Percentiles rank a stretch among this genome's conserved stretches.
These are phyloP conservation scores for Pantala flavescens DNA, from an alignment of 1,140 invertebrate species.

Conservation along the genomic window DNA sequence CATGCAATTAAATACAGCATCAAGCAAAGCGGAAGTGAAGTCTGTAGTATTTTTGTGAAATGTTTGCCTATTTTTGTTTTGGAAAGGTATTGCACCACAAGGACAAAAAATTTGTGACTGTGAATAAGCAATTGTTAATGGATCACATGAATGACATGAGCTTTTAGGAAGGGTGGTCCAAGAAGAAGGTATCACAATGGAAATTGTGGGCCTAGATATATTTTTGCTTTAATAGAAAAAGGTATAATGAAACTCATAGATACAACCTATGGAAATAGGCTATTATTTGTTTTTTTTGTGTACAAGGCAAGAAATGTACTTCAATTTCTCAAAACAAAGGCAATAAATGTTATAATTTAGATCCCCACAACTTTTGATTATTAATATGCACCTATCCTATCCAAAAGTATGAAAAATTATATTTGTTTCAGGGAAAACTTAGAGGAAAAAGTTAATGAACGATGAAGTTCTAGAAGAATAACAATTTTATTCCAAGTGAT, in stretches of 20 bases:
- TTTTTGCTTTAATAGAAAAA: slow-evolving; percentile 9
- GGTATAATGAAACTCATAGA: not conserved
- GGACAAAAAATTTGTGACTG: not conserved
- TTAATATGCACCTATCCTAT: too few species aligned
- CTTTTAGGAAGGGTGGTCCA: not conserved
- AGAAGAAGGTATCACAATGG: not conserved
- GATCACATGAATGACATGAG: not conserved
- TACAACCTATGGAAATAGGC: not conserved
- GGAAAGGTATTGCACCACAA: not conserved
- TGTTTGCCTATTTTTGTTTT: not conserved
- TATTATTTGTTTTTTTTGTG: not conserved
- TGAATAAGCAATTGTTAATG: not conserved
- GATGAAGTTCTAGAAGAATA: too few species aligned
- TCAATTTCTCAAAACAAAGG: slow-evolving; percentile 10
- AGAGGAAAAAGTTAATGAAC: too few species aligned
- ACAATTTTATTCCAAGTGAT: too few species aligned
- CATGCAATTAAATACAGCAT: not conserved
- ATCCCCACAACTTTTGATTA: not conserved
- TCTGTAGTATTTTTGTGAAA: too few species aligned
- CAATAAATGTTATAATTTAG: slow-evolving; percentile 8
- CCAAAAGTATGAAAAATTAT: too few species aligned
- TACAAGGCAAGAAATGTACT: slow-evolving; percentile 9
- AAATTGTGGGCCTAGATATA: not conserved
- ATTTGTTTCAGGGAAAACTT: too few species aligned
- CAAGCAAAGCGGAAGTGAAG: not conserved